A percentile compares a stretch with the other conserved stretches of the same genome.
Conservation (phyloP, 1,140 invertebrate species). For the Venustaconcha ellipsiformis region DNA sequence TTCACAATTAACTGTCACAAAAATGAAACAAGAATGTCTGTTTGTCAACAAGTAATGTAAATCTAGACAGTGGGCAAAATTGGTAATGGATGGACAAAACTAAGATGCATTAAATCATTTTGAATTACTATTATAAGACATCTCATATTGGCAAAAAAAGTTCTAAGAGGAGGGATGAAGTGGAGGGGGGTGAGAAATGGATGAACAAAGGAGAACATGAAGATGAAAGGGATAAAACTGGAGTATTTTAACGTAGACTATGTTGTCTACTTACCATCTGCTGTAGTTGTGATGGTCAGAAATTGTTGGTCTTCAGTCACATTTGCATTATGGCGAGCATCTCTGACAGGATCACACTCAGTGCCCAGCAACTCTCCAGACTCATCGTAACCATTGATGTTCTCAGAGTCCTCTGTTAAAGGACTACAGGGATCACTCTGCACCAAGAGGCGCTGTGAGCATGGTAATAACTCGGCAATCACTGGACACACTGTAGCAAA, state of each 20-base stretch:
- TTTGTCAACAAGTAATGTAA: too few relatives aligned
- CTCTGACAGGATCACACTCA: slow-evolving; percentile 9
- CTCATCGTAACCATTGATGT: slow-evolving; percentile 8
- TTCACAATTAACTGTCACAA: neutral
- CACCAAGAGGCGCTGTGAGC: slow-evolving; percentile 13
- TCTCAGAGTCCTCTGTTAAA: neutral
- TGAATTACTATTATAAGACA: too few relatives aligned
- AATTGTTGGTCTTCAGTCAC: neutral
- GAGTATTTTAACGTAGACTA: too few relatives aligned
- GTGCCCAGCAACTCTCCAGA: slow-evolving; percentile 10
- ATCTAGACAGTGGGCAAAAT: too few relatives aligned
- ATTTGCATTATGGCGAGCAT: slow-evolving; percentile 2
- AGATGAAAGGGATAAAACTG: neutral
- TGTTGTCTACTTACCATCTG: slow-evolving; percentile 1
- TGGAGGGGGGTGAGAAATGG: neutral
- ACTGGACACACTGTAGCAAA: slow-evolving; percentile 85
- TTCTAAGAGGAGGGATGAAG: neutral
- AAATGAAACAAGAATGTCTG: neutral
- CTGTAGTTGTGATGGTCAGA: neutral
- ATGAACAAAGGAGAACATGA: neutral
- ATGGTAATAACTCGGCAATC: slow-evolving; percentile 45
- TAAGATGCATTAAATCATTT: too few relatives aligned
- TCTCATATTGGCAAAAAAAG: neutral
- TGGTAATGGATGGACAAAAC: too few relatives aligned
- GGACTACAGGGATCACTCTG: neutral